phyloP scores from a whole-genome alignment of 2,113 vertebrate species.

The Gila orcuttii region DNA sequence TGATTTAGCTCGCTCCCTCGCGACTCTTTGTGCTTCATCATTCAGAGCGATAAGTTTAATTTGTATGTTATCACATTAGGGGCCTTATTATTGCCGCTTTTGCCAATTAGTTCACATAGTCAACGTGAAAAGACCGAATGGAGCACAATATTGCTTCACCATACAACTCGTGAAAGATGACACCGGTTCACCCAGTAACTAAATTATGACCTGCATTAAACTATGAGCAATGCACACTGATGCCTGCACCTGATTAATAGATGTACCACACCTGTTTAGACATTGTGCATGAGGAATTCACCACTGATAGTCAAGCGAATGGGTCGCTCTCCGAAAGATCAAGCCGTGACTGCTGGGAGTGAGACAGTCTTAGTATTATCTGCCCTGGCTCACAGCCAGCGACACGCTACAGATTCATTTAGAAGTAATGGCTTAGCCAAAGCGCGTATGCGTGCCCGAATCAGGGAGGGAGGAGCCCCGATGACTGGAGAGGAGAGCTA shows the following conservation, averaged over 20 bases:
- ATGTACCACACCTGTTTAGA: conserved; percentile 33
- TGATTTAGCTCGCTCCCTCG: conserved; percentile 38
- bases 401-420: conserved; percentile 71
- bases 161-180: not conserved
- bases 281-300: not conserved
- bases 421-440: conserved; percentile 69
- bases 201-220: conserved; percentile 16
- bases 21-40: conserved; percentile 45
- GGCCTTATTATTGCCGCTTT: conserved; percentile 43
- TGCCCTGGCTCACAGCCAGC: conserved; percentile 68
- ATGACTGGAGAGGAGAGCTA: conserved; percentile 77
- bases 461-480: conserved; percentile 76
- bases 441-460: conserved; percentile 69
- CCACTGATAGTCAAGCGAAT: conserved; percentile 20
- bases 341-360: conserved; percentile 20
- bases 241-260: conserved; percentile 21
- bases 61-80: conserved; percentile 50
- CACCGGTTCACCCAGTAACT: not conserved
- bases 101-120: conserved; percentile 47
- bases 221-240: conserved; percentile 5
- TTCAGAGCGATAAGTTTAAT: conserved; percentile 50
- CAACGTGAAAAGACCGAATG: conserved; percentile 14
- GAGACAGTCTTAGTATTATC: conserved; percentile 62
- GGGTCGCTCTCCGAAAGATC: conserved; percentile 29
- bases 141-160: conserved; percentile 8